Evolutionary conservation across 2,888 invertebrate species (phyloP), one percentile per base, ranked within the genome.

Genomic region (Hyposoter dolosus): DNA sequence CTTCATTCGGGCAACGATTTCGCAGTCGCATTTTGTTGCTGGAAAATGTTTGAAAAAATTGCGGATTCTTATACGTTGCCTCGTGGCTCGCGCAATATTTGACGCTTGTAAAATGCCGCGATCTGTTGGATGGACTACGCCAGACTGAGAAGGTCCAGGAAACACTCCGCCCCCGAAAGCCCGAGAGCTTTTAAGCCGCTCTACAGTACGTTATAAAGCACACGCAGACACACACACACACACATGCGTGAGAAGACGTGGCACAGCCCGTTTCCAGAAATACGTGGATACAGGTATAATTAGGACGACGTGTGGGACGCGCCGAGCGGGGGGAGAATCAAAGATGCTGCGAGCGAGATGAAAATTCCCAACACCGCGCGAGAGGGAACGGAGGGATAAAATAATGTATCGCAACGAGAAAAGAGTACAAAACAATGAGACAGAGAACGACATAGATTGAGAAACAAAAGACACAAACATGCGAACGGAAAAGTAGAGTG

Each of bases 251-350:
- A 69, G 53, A 66, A 82, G 75, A 60, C 91, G 89, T 89, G 89
- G 88, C 89, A 87, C 89, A 89, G 90, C 91, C 92, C 93, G 92
- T 93, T 94, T 94, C 94, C 94, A 94, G 94, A 94, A 94, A 94
- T 94, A 94, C 93, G 93, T 92, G 92, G 93, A 92, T 92, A 92
- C 90, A 91, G 89, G 89, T 92, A 89, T 93, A 93, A 93, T 93
- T 94, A 93, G 93, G 93, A 92, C 90, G 90, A 88, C 90, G 89
- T 88, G 90, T 89, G 89, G 89, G 89, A 89, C 89, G 74, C 60
- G 60, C 79, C 56, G 47, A 10, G 32, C 9, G 50, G 28, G 40
- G 71, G 76, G 68, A 40, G 53, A 15, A 17, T 66, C 40, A 53
- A 53, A 40, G 74, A 65, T n/a, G 53, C 81, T 72, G 35, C 50